phyloP scores from a whole-genome alignment of 2,113 vertebrate genomes.

The Narcine bancroftii region DNA sequence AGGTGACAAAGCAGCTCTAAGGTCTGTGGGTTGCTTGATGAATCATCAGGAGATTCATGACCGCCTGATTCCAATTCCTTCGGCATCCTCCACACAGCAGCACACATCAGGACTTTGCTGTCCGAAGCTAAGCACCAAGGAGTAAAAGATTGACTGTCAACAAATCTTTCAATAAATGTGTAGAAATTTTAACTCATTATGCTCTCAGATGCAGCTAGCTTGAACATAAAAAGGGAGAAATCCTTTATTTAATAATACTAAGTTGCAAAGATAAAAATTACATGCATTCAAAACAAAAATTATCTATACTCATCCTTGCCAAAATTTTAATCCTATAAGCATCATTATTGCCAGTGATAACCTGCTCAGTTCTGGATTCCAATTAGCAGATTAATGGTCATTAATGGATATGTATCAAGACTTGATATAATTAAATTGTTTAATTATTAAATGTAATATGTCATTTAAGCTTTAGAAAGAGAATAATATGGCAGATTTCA shows the following conservation, averaged over 20 bases:
- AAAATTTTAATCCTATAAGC: background rate
- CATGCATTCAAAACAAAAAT: background rate
- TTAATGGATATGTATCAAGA: background rate
- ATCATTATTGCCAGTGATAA: background rate
- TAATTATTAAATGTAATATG: background rate
- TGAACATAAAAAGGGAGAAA: background rate
- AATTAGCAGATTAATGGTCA: background rate
- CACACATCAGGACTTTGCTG: slow-evolving; percentile 81
- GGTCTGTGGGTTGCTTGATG: slow-evolving; percentile 83
- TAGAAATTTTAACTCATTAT: background rate
- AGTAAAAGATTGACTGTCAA: slow-evolving; percentile 48
- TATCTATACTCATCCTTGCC: too few species aligned
- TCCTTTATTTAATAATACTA: background rate
- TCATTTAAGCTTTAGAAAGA: background rate
- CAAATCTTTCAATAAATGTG: slow-evolving; percentile 45
- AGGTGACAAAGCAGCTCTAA: slow-evolving; percentile 97
- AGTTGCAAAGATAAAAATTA: background rate
- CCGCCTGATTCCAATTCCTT: slow-evolving; percentile 84
- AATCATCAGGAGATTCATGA: slow-evolving; percentile 92
- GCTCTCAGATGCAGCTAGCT: background rate
- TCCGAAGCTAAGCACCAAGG: slow-evolving; percentile 72
- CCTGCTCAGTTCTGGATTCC: background rate
- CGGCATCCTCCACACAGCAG: slow-evolving; percentile 94
- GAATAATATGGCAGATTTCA: background rate
- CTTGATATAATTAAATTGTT: slow-evolving; percentile 1